phyloP scores from a whole-genome alignment of 2,113 vertebrate species.

The Gymnobelideus leadbeateri region DNA sequence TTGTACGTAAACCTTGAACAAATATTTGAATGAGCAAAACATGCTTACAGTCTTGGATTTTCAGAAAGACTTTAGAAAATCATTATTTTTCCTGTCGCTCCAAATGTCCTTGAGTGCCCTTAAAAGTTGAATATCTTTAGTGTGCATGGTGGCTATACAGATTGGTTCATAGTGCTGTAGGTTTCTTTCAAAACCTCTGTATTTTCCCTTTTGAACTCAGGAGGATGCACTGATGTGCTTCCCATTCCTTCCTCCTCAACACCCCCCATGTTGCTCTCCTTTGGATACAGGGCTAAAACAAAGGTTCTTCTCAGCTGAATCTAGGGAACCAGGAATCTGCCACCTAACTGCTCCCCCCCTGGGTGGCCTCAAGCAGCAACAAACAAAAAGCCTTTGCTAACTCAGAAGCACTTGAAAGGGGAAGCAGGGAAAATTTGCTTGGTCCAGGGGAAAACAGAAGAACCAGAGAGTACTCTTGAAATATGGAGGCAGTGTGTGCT shows the following conservation, averaged over 20 bases:
- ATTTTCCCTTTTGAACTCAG: background rate
- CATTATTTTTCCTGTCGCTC: background rate
- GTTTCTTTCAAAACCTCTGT: background rate
- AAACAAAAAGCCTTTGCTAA: background rate
- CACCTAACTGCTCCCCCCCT: background rate
- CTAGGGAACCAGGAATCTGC: background rate
- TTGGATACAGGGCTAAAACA: background rate
- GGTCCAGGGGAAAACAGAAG: background rate
- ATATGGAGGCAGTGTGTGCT: background rate
- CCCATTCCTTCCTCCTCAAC: background rate
- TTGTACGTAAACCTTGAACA: background rate
- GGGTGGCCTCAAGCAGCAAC: background rate
- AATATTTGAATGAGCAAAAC: background rate
- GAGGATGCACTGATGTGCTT: background rate
- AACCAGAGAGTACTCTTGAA: background rate
- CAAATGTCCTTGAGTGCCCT: background rate
- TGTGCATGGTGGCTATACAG: background rate
- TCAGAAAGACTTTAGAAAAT: background rate
- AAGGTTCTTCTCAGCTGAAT: background rate
- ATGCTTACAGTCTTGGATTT: background rate
- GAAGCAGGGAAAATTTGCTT: background rate
- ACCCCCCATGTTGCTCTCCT: background rate
- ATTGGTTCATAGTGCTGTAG: background rate
- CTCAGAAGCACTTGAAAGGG: background rate
- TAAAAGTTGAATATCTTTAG: background rate